Evolutionary conservation across 2,888 invertebrate genomes (phyloP).

Genomic region (Andrena fulva): DNA sequence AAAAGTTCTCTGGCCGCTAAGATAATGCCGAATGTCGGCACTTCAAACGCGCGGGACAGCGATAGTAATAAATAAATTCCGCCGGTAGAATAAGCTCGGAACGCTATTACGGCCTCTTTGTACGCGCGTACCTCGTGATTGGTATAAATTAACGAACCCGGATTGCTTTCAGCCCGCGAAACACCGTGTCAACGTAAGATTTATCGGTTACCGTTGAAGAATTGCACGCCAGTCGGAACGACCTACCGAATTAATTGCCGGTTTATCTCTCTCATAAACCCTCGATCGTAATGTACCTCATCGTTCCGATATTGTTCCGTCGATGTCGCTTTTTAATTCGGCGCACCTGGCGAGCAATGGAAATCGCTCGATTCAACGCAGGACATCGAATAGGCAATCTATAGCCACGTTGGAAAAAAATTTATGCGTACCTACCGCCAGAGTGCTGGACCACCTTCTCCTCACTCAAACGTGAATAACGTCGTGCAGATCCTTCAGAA

Average conservation of each 20-base stretch:
- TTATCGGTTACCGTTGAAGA: constrained; percentile 64
- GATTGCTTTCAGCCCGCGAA: constrained; percentile 59
- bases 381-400: neutral
- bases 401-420: too few species aligned
- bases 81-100: constrained; percentile 54
- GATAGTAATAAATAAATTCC: constrained; percentile 73
- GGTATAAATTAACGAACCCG: constrained; percentile 63
- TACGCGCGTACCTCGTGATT: constrained; percentile 61
- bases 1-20: constrained; percentile 38
- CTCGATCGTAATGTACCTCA: constrained; percentile 10
- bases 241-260: constrained; percentile 56
- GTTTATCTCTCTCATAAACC: constrained; percentile 51
- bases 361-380: neutral
- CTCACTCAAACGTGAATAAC: neutral
- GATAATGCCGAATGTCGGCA: constrained; percentile 64
- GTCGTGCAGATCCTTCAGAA: neutral
- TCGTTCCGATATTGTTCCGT: neutral
- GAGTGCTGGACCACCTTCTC: neutral
- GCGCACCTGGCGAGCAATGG: neutral
- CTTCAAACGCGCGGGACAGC: constrained; percentile 61
- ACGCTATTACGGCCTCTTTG: constrained; percentile 65
- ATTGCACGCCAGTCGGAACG: constrained; percentile 47
- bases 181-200: constrained; percentile 63
- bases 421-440: neutral
- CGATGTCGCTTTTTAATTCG: constrained; percentile 2